These are phyloP conservation scores for Andrena flavipes DNA, from an alignment of 2,888 invertebrate species.

Conservation along the genomic window DNA sequence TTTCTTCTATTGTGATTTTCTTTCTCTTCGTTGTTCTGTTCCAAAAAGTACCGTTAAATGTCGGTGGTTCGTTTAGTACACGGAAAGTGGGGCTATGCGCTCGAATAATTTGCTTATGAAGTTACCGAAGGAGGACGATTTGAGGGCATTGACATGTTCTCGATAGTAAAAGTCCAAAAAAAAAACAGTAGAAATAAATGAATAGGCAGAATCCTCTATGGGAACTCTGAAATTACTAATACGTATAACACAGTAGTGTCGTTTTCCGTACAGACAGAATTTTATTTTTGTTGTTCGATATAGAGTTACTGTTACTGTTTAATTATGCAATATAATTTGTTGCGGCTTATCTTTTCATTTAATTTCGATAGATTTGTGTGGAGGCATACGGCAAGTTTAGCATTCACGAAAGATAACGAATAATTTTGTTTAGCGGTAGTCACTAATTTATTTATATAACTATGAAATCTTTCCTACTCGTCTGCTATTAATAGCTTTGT, in stretches of 20 bases:
- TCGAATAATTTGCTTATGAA: conserved; percentile 37
- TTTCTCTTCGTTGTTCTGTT: conserved; percentile 14
- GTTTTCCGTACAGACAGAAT: not conserved
- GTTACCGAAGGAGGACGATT: conserved; percentile 8
- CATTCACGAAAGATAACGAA: not conserved
- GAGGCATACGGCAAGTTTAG: too few species aligned
- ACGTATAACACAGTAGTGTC: not conserved
- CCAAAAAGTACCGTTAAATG: conserved; percentile 42
- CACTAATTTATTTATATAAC: not conserved
- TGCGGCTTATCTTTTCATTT: too few species aligned
- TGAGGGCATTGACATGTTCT: conserved; percentile 4
- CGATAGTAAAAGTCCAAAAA: not conserved
- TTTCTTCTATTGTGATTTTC: conserved; percentile 14
- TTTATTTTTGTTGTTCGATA: too few species aligned
- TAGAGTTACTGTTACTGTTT: too few species aligned
- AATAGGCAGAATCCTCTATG: not conserved
- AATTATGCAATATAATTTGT: too few species aligned
- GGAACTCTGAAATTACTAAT: too few species aligned
- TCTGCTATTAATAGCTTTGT: not conserved
- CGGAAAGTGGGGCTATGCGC: conserved; percentile 46
- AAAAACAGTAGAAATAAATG: not conserved
- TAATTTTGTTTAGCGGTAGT: not conserved
- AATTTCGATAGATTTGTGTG: too few species aligned
- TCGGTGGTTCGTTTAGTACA: conserved; percentile 30
- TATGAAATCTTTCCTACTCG: not conserved